phyloP scores from a whole-genome alignment of 2,797 vertebrate species.

The Emydoidea blandingii region DNA sequence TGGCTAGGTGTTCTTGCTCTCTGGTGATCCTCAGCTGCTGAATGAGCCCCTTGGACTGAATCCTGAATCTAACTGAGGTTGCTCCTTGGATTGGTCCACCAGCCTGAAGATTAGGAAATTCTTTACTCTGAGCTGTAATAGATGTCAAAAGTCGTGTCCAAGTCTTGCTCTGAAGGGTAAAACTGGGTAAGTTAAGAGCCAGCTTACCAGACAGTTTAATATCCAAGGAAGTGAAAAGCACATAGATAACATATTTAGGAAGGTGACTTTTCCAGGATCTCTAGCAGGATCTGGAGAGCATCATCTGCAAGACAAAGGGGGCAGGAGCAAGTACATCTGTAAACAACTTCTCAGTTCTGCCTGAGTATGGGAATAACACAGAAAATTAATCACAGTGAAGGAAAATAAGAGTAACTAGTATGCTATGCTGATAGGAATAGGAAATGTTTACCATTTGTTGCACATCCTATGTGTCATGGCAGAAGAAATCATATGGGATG shows the following conservation, averaged over 20 bases:
- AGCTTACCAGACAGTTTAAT: too few species aligned
- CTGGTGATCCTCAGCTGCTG: background rate
- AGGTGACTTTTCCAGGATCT: too few species aligned
- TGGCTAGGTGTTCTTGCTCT: background rate
- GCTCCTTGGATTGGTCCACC: background rate
- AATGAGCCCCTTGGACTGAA: background rate
- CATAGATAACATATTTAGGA: too few species aligned
- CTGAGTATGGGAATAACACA: background rate
- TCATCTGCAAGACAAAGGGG: background rate
- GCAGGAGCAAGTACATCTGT: background rate
- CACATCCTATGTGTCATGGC: background rate
- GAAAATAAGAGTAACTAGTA: background rate
- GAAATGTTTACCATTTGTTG: background rate
- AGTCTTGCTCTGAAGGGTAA: too few species aligned
- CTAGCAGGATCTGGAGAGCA: too few species aligned
- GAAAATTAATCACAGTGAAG: background rate
- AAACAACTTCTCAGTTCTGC: background rate
- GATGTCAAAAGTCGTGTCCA: too few species aligned
- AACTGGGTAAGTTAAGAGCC: too few species aligned
- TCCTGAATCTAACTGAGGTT: background rate
- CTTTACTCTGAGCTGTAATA: too few species aligned
- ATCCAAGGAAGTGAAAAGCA: too few species aligned
- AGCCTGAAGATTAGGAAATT: background rate
- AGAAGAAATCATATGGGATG: background rate
- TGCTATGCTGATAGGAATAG: background rate